phyloP scores from a whole-genome alignment of 2,797 vertebrate genomes.

The Falco berigora region DNA sequence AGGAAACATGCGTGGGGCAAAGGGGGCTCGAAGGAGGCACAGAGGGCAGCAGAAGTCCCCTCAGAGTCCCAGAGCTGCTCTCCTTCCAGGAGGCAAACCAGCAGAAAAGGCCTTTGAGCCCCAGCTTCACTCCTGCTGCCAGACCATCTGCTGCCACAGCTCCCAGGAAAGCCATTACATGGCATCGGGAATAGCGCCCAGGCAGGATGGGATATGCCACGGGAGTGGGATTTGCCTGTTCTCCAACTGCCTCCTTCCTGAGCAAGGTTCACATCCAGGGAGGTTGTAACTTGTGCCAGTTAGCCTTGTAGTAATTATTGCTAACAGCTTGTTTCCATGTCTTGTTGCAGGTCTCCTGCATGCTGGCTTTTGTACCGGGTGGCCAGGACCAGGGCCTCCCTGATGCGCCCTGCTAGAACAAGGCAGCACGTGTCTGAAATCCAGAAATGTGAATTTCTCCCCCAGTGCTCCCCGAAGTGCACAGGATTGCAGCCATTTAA shows the following conservation, averaged over 20 bases:
- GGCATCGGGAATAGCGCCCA: not conserved
- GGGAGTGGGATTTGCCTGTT: not conserved
- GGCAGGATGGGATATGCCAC: not conserved
- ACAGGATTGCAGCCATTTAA: not conserved
- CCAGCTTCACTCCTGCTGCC: not conserved
- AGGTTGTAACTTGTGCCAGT: constrained; percentile 24
- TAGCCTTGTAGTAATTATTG: constrained; percentile 46
- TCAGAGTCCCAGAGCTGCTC: not conserved
- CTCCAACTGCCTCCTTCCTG: not conserved
- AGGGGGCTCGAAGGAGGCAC: not conserved
- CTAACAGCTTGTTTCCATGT: constrained; percentile 47
- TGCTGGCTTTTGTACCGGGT: not conserved
- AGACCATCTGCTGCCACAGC: not conserved
- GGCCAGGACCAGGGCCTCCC: not conserved
- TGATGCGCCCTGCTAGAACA: not conserved
- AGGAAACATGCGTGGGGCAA: not conserved
- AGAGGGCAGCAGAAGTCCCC: not conserved
- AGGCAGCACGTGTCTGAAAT: not conserved
- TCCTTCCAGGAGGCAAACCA: not conserved
- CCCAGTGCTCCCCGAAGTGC: not conserved
- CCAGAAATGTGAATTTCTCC: not conserved
- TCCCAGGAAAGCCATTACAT: not conserved
- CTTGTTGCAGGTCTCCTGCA: not conserved
- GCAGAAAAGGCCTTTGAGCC: not conserved
- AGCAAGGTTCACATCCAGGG: constrained; percentile 9